phyloP scores from a whole-genome alignment of 2,797 vertebrate genomes.

The Sebastes taczanowskii region DNA sequence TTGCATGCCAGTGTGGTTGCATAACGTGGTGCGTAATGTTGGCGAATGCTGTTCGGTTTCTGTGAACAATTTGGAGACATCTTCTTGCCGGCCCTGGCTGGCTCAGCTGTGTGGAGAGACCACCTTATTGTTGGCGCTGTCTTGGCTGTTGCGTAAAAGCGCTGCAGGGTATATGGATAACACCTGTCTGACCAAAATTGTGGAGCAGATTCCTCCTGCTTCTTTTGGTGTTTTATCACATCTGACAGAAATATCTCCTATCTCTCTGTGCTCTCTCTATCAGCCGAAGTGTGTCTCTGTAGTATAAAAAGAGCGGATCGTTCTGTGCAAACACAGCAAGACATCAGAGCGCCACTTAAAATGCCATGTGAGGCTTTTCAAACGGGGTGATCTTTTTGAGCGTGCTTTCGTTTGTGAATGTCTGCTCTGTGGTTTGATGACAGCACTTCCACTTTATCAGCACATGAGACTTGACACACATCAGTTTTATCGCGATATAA shows the following conservation, averaged over 20 bases:
- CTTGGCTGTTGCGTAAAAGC: background rate
- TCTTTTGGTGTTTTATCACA: constrained; percentile 10
- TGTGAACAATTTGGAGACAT: background rate
- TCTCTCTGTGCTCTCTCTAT: background rate
- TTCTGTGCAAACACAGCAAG: background rate
- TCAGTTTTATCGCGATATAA: background rate
- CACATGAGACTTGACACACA: constrained; percentile 16
- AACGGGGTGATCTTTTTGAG: background rate
- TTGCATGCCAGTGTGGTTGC: constrained; percentile 50
- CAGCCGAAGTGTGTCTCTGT: background rate
- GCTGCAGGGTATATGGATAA: background rate
- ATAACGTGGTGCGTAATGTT: constrained; percentile 35
- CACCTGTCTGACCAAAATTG: constrained; percentile 4
- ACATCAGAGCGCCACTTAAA: background rate
- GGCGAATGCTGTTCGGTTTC: background rate
- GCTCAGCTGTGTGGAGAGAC: constrained; percentile 62
- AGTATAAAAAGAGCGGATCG: background rate
- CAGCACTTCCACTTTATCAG: constrained; percentile 1
- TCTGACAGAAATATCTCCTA: background rate
- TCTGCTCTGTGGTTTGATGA: background rate
- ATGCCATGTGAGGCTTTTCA: constrained; percentile 1
- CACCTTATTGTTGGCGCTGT: constrained; percentile 2
- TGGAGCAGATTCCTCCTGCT: background rate
- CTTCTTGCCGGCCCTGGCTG: constrained; percentile 65
- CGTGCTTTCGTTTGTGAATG: background rate